Conservation (phyloP, 2,113 vertebrate species). For the Mohoua ochrocephala region DNA sequence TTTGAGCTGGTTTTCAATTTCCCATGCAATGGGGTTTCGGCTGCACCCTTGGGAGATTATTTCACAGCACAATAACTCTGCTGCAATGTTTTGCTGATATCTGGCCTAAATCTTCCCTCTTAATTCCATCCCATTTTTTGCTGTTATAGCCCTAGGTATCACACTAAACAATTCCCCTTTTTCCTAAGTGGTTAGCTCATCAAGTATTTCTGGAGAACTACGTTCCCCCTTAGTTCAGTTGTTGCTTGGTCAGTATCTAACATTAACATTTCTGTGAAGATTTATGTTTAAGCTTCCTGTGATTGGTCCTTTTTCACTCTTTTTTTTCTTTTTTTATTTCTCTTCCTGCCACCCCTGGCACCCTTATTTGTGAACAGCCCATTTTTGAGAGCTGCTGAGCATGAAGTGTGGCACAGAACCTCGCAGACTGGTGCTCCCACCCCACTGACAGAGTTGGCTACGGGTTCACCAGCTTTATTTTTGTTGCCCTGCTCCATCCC, state of each 20-base stretch:
- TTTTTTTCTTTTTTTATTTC: no score
- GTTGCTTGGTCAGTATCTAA: not conserved
- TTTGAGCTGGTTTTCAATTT: slow-evolving; percentile 36
- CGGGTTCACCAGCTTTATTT: not conserved
- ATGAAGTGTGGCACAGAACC: not conserved
- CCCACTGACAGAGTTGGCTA: not conserved
- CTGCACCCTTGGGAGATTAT: slow-evolving; percentile 19
- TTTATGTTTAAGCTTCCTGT: not conserved
- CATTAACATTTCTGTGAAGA: not conserved
- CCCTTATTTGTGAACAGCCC: not conserved
- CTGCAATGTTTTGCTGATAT: slow-evolving; percentile 7
- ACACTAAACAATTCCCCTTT: not conserved
- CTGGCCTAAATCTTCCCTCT: slow-evolving; percentile 8
- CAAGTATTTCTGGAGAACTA: not conserved
- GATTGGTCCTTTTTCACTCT: not conserved
- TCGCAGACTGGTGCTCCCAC: not conserved
- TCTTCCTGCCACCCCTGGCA: not conserved
- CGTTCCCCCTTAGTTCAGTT: not conserved
- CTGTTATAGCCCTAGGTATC: not conserved
- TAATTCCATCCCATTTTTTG: slow-evolving; percentile 38
- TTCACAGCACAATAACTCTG: slow-evolving; percentile 30
- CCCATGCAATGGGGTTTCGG: not conserved
- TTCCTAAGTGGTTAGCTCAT: not conserved
- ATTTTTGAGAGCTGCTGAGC: not conserved
- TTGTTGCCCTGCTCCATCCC: not conserved